Evolutionary conservation across 64 coral and sea anemone species (phyloP), one percentile per base, ranked within the genome.

Genomic region (Dendrophyllia cribrosa): DNA sequence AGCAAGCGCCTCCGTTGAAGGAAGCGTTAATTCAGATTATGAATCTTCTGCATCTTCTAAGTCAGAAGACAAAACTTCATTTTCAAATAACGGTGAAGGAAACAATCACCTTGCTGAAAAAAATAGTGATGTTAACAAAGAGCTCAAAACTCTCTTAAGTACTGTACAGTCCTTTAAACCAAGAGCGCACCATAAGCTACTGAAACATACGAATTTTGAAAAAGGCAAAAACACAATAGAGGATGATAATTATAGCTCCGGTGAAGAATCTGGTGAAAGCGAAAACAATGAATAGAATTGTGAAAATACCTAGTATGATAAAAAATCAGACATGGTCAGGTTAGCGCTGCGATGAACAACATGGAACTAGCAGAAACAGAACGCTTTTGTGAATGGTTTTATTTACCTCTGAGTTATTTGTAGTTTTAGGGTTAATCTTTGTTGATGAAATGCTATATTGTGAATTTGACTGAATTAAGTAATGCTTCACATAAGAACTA

Each of bases 191-290:
- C 15, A 17, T 7, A 60, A 80, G 5, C 7, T 45, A n/a, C 6
- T 6, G 6, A 65, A 82, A 82, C 16, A 14, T 3, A 64, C 14
- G 5, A 82, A 82, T 20, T 48, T 9, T 45, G 43, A 48, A 43
- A 58, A 15, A 8, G 2, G n/a, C 34, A 43, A 34, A 34, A 16
- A 10, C 25, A 47, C 43, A 19, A 10, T 4, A 47, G 25, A 64
- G 7, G 34, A 46, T 11, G 7, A 0, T 65, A 45, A 60, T 47
- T 45, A 64, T 47, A 82, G 43, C 14, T 82, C 58, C 9, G 58
- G 78, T 9, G 58, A 82, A 23, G 78, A 81, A 65, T 82, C 78
- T 46, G 78, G 78, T 9, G 26, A 63, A 20, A 59, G 64, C 6
- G 16, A 82, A 4, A 47, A 9, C 34, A 64, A 9, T 63, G 78